Base-by-base conservation (phyloP, 2,797 vertebrate species). In the Poeciliopsis paucimaculata region DNA sequence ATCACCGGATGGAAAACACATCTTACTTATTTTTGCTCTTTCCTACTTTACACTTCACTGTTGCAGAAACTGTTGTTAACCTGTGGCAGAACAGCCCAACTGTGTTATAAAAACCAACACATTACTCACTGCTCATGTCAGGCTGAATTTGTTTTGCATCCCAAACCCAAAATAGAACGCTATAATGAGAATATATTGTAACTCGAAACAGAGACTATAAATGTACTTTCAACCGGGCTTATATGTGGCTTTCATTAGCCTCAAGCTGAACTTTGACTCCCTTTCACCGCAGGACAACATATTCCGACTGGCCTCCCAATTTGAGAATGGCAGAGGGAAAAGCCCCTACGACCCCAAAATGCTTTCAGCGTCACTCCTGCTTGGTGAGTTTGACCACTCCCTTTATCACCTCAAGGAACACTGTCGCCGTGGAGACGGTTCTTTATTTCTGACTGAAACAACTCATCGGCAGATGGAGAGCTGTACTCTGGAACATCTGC, bases 291-390 rank as follows among this genome's bases (percentile, higher is more conserved):
- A 99, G 98, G 98, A 99, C 91, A 97, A 97, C 90, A 93, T 98
- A 93, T 98, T 99, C 90, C 97, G 96, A 85, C 95, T 99, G 92
- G 96, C 95, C 89, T 94, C 96, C 1, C 95, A 97, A 93, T 97
- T 98, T 91, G 97, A 99, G 95, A 99, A 98, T 34, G 98, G 98
- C 83, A 96, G 98, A 76, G 98, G 98, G 76, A 99, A 99, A 93
- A 99, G 98, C 88, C 98, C 98, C 72, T 99, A 98, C 31, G 98
- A 99, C 91, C 98, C 98, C 80, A 98, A 97, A 91, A 95, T 98
- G 93, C 95, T 96, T 90, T 98, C 97, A 1, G 97, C 97, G 82
- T 98, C 98, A n/a, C 96, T 99, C 84, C 94, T 99, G 94, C 94
- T 99, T 85, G 97, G 98, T 99, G 93, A 86, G 96, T 92, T 77